Evolutionary conservation across 2,113 vertebrate species (phyloP).

Genomic region (Ia io): DNA sequence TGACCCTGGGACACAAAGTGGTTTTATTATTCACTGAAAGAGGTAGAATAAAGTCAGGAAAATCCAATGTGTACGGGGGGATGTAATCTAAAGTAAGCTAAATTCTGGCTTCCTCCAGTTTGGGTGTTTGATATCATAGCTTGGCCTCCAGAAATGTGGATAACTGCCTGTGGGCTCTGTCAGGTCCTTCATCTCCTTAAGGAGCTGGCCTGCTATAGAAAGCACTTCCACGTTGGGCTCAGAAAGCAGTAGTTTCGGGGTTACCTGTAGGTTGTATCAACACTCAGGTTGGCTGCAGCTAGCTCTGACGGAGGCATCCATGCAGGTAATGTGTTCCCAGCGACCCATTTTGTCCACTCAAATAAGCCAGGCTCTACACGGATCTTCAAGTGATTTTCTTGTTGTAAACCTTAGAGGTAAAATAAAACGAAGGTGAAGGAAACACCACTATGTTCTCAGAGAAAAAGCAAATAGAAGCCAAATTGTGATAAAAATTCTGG

Average conservation of each 20-base stretch:
- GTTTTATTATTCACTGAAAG: background rate
- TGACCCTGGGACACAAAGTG: background rate
- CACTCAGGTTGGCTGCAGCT: slow-evolving; percentile 91
- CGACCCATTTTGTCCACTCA: slow-evolving; percentile 99
- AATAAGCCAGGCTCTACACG: slow-evolving; percentile 95
- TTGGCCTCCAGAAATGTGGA: background rate
- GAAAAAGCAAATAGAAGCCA: background rate
- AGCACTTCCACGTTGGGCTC: background rate
- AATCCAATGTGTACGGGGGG: background rate
- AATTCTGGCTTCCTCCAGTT: background rate
- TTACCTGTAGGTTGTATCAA: slow-evolving; percentile 99
- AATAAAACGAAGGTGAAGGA: background rate
- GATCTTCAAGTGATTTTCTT: slow-evolving; percentile 93
- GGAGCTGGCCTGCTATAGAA: background rate
- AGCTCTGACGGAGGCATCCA: slow-evolving; percentile 93
- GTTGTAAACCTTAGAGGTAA: slow-evolving; percentile 89
- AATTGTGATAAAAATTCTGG: background rate
- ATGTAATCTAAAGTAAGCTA: background rate
- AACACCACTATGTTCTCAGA: background rate
- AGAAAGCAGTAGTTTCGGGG: background rate
- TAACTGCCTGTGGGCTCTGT: rapidly evolving
- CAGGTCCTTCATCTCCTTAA: background rate
- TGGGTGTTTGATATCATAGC: background rate
- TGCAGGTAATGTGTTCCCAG: slow-evolving; percentile 90
- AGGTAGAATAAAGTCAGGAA: background rate